Conservation (phyloP, 2,113 vertebrate genomes). For the Rana temporaria region DNA sequence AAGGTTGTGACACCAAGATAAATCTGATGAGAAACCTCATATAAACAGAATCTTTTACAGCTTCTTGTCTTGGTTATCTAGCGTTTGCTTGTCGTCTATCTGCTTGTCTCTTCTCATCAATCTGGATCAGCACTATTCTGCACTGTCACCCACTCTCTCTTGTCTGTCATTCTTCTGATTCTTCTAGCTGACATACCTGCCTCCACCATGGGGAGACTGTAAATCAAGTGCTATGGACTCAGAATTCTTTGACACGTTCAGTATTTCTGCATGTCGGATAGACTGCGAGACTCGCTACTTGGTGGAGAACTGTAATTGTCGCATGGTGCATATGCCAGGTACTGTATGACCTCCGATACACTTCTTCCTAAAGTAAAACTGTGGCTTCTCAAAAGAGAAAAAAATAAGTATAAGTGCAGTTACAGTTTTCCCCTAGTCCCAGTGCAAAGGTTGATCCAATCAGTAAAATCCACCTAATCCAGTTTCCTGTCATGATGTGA, state of each 20-base stretch:
- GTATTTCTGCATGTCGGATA: slow-evolving; percentile 95
- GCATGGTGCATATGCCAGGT: slow-evolving; percentile 99
- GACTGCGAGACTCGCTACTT: slow-evolving; percentile 97
- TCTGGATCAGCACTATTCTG: neutral
- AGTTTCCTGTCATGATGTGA: no score
- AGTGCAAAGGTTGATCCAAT: no score
- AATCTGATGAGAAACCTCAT: no score
- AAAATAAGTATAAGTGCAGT: no score
- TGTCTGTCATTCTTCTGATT: slow-evolving; percentile 4
- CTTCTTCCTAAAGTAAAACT: neutral
- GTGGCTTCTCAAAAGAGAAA: no score
- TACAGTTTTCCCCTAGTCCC: no score
- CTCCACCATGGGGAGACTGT: slow-evolving; percentile 96
- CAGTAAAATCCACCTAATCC: no score
- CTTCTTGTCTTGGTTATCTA: no score
- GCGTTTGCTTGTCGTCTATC: no score
- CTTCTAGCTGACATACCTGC: slow-evolving; percentile 91
- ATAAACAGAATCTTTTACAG: no score
- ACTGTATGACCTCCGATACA: slow-evolving; percentile 20
- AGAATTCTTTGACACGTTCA: slow-evolving; percentile 95
- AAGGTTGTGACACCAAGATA: no score
- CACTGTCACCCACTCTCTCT: neutral
- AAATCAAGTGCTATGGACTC: slow-evolving; percentile 88
- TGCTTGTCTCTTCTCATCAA: neutral
- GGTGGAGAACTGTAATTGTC: slow-evolving; percentile 99